Base-by-base conservation (phyloP, 2,888 invertebrate species). In the Drosophila basisetae region DNA sequence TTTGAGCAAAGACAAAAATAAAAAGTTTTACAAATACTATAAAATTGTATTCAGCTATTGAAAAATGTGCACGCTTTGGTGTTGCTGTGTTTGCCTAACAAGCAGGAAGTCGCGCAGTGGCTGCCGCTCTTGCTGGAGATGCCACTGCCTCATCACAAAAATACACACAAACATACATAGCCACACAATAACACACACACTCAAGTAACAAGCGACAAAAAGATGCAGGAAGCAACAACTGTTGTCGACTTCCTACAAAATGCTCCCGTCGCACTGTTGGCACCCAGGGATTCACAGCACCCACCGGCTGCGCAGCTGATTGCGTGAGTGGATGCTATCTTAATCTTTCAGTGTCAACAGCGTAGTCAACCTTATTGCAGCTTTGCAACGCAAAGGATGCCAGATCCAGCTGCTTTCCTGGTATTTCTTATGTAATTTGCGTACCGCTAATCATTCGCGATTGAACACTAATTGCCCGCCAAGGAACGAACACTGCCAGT, bases 221-320 rank as follows among this genome's bases (percentile, higher is more conserved):
- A 86, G 84, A 84, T 87, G 90, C 90, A 91, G 87, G 87, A 87
- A 87, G 90, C 91, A 79, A 81, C 83, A 82, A 90, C 70, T 70
- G 80, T 68, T 73, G 73, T 66, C 72, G 66, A 80, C 90, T 91
- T 87, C 90, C 91, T 89, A 88, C 70, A 75, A 63, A 35, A 25
- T 31, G 30, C 50, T 60, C 65, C 67, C 72, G 43, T 66, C 66
- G 35, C 52, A 70, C 59, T 67, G 52, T 61, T 68, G 55, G 56
- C 69, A 59, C 68, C 74, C 65, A 73, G 63, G 70, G 86, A 85
- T 80, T 68, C 69, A 65, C 70, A 82, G 61, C 76, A 68, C 79
- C 70, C 87, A 81, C 82, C 56, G 43, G 28, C 50, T 35, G 33
- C 52, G 28, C 60, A 35, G 67, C 68, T 65, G 72, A 65, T 86